These are phyloP conservation scores for Nipponacmea schrenckii DNA, from an alignment of 2,888 invertebrate genomes.

Conservation along the genomic window DNA sequence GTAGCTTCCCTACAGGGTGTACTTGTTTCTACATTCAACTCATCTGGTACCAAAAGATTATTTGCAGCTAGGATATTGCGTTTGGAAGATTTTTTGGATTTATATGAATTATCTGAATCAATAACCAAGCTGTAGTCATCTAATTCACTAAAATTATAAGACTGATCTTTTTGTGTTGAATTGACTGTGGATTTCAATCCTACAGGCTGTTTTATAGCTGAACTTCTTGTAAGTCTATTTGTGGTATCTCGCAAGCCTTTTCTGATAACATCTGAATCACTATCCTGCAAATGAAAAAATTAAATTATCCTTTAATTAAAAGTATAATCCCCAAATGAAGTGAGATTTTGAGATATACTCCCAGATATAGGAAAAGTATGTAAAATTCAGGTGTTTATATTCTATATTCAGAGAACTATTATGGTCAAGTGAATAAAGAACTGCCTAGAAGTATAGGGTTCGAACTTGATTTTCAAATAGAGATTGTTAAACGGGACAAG, in stretches of 20 bases:
- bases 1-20: conserved; percentile 41
- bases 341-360: neutral
- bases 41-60: neutral
- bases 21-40: conserved; percentile 41
- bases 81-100: neutral
- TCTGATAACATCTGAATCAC: neutral
- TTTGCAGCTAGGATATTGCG: neutral
- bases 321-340: neutral
- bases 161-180: conserved; percentile 3
- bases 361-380: neutral
- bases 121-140: conserved; percentile 56
- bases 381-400: too few relatives aligned
- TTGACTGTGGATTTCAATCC: neutral
- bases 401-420: too few relatives aligned
- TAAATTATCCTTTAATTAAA: too few relatives aligned
- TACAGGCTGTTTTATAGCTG: neutral
- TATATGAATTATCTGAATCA: conserved; percentile 35
- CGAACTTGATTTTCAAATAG: too few relatives aligned
- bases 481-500: too few relatives aligned
- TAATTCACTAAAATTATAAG: conserved; percentile 56
- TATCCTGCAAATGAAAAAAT: neutral
- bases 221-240: neutral
- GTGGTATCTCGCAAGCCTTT: neutral
- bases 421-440: too few relatives aligned
- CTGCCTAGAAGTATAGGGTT: too few relatives aligned